Evolutionary conservation across 2,113 vertebrate species (phyloP), one percentile per base, ranked within the genome.

Genomic region (Myiozetetes cayanensis): DNA sequence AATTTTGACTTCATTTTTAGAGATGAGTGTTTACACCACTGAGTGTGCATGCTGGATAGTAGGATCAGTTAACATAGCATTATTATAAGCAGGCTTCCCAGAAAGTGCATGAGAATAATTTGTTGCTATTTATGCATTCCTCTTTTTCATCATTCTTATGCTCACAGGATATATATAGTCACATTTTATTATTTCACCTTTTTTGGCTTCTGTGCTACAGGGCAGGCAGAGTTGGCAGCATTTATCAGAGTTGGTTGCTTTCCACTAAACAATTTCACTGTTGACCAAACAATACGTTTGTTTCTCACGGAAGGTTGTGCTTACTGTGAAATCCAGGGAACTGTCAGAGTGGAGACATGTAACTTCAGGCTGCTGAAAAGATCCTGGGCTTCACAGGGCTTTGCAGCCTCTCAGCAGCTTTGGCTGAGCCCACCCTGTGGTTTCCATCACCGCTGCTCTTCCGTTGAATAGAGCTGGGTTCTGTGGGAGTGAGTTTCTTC

Each of bases 201-300:
- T 84, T 89, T 79, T 87, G 35, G 30, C 66, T 91, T 49, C 76
- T 85, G 53, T 72, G 52, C 89, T 59, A 14, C 28, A 63, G 66
- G 52, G 52, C 66, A 72, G 61, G 47, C 44, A 72, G 86, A 56
- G 35, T 43, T 89, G 75, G 35, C 90, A 89, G 52, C 8, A 2
- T 72, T 72, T 72, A 47, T n/a, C 1, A 0, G 33, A 78, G 17
- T 9, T 72, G 44, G 61, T 94, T 89, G 85, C 62, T 70, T 89
- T 68, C 86, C 73, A 76, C 81, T 33, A 49, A 93, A 80, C 86
- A 72, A 56, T 96, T 89, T 77, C 86, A 84, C 59, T 61, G 44
- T 47, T 89, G 89, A 91, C 65, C 66, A 85, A 87, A 81, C 65
- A 81, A 81, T 55, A 33, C 0, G 11, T 28, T 74, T n/a, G 41